Base-by-base conservation (phyloP, 2,888 invertebrate species). In the Drosophila vallismaia region DNA sequence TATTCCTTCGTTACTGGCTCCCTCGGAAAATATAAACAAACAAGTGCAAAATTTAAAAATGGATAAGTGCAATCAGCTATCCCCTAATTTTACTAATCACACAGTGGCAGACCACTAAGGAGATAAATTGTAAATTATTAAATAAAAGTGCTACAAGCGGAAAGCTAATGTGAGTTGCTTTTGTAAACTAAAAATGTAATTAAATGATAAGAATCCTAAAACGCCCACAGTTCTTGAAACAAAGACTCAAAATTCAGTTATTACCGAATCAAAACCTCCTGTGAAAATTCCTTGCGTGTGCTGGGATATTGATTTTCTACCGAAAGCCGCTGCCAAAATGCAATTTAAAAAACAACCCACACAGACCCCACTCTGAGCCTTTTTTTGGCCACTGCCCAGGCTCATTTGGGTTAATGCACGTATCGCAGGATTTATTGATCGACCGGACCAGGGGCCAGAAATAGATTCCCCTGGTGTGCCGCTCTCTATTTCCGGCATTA, bases 321-420 rank as follows among this genome's bases (percentile, higher is more conserved):
- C 38, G 29, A 48, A 75, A 50, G 63, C 73, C 76, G 70, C 53
- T 40, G 73, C 70, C 76, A 60, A 78, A 79, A 59, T 74, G 68
- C 71, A 78, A 53, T 49, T 57, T 58, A 57, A 46, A 50, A 48
- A 70, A 46, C 62, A 45, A 58, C 57, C 60, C 45, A 38, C 31
- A 19, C 19, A 19, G 2, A 19, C 2, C 38, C 31, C 31, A 12
- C 36, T 24, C 38, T 36, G 9, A 44, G 1, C 19, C 38, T 12
- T 40, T n/a, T 19, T 28, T 14, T 33, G 3, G 9, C 28, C 48
- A 19, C 48, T 28, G 29, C 7, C n/a, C 8, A 45, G 19, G 42
- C 24, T 19, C 33, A 64, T 80, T 78, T 83, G 73, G 78, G 78
- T 78, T 76, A 71, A 78, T 71, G 80, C 62, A 75, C 78, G 70